Evolutionary conservation across 1,140 invertebrate genomes (phyloP).

Genomic region (Drosophila ananassae): DNA sequence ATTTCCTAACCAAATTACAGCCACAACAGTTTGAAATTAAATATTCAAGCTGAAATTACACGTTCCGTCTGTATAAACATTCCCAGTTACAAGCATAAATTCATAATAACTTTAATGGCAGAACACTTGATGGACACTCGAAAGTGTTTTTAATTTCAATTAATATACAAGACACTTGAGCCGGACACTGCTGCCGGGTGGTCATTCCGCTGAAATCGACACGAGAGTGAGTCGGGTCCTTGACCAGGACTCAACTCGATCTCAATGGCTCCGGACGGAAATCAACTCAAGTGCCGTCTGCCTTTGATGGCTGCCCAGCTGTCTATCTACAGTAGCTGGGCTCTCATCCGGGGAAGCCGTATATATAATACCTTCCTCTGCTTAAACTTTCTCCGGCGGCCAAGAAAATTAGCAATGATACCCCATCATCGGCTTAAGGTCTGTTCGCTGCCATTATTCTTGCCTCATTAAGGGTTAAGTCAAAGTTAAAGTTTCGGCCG

Average conservation of each 20-base stretch:
- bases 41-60: conserved; percentile 11
- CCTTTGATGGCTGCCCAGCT: conserved; percentile 26
- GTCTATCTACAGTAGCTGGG: conserved; percentile 16
- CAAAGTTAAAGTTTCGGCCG: conserved; percentile 31
- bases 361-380: conserved; percentile 32
- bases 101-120: conserved; percentile 38
- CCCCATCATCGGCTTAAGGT: conserved; percentile 38
- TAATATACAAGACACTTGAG: conserved; percentile 48
- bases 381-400: conserved; percentile 37
- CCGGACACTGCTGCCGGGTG: conserved; percentile 4
- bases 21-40: conserved; percentile 16
- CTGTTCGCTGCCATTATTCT: conserved; percentile 17
- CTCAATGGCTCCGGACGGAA: conserved; percentile 28
- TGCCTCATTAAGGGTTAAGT: conserved; percentile 41
- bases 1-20: background rate
- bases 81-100: conserved; percentile 10
- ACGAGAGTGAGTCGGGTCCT: conserved; percentile 32
- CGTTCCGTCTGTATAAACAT: background rate
- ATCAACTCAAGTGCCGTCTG: conserved; percentile 45
- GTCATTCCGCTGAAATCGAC: conserved; percentile 28
- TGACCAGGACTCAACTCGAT: conserved; percentile 30
- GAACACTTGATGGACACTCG: conserved; percentile 35
- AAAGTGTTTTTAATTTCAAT: conserved; percentile 54
- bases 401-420: conserved; percentile 47
- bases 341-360: conserved; percentile 2